Evolutionary conservation across 2,888 invertebrate genomes (phyloP), one percentile per base, ranked within the genome.

Genomic region (Drosophila formosana): DNA sequence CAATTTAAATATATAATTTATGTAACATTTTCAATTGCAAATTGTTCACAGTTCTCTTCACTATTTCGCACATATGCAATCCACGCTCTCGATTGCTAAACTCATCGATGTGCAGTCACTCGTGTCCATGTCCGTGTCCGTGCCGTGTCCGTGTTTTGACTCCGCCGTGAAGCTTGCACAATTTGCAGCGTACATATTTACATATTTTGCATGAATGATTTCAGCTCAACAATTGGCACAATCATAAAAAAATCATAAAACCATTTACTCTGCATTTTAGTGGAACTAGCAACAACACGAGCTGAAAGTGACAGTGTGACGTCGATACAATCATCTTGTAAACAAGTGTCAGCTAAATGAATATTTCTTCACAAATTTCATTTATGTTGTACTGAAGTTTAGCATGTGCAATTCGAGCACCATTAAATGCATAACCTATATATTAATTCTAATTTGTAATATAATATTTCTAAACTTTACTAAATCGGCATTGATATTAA

Each of bases 181-280:
- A 34, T 50, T 50, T 45, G 13, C 23, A 13, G 11, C 37, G 41
- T 56, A 56, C 28, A 60, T 32, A 57, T 67, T 67, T 70, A 57
- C 56, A 57, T 34, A 45, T 70, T 68, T 53, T 28, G 69, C 71
- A 58, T 63, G 68, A 68, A 23, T 58, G 63, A 58, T 39, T 58
- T 34, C 28, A 18, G 43, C 23, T 52, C 62, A 52, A 67, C 70
- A 67, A 69, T 49, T 58, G 58, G 11, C 58, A 23, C 11, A 47
- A 26, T 58, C 28, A 41, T 32, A 53, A 62, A 45, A 62, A 47
- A 37, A 28, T 28, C 37, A 47, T n/a, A 23, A 53, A 62, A 53
- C 28, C n/a, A 53, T 62, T 52, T 37, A 46, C 18, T 53, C 4
- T 6, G 9, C 25, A 51, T 60, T 32, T 25, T 3, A 11, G 3